Evolutionary conservation across 2,888 invertebrate genomes (phyloP).

Genomic region (Diaprepes abbreviatus): DNA sequence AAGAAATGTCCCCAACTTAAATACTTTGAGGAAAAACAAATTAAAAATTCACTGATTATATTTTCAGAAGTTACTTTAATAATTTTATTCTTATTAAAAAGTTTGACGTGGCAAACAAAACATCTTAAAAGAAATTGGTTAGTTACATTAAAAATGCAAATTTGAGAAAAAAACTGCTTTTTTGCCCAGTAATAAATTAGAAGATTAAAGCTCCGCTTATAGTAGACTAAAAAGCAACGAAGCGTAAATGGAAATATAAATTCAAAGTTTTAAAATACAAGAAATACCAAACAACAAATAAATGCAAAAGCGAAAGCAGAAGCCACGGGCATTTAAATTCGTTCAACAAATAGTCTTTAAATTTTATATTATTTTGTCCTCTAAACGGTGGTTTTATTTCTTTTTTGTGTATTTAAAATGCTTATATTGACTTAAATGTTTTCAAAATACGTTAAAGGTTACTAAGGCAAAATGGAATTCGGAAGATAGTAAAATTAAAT

Average conservation of each 20-base stretch:
- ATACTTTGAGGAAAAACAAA: no score
- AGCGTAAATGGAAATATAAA: neutral
- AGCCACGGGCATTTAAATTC: neutral
- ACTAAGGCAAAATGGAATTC: no score
- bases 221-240: neutral
- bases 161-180: neutral
- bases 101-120: constrained; percentile 11
- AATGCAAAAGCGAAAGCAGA: neutral
- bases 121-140: neutral
- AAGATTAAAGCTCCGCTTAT: neutral
- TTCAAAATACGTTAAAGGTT: no score
- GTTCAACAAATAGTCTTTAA: neutral
- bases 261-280: neutral
- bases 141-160: neutral
- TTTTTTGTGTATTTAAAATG: no score
- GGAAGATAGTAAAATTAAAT: no score
- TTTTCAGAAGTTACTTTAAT: constrained; percentile 21
- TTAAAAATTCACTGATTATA: constrained; percentile 3
- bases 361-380: constrained; percentile 2
- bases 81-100: constrained; percentile 32
- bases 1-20: no score
- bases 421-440: no score
- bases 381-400: constrained; percentile 13
- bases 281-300: neutral
- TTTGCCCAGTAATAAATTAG: neutral